These are phyloP conservation scores for Strongylocentrotus purpuratus DNA, from an alignment of 35 echinoderm and acorn worm species.

Conservation along the genomic window DNA sequence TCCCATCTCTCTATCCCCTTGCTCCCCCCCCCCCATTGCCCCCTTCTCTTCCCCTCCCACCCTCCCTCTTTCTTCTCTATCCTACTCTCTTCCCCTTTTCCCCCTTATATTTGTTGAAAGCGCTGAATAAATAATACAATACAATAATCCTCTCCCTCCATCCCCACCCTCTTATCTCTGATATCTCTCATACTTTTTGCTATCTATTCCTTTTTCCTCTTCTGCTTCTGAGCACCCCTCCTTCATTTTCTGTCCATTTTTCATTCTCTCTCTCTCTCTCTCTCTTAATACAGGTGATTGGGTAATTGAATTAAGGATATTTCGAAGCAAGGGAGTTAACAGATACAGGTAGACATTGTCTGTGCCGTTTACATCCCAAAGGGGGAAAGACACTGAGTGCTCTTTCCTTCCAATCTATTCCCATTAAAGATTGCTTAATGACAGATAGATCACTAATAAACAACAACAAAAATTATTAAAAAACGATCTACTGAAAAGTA, in stretches of 20 bases:
- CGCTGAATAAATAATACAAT: no score
- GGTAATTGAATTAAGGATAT: not conserved
- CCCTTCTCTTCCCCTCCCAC: not conserved
- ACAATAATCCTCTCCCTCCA: not conserved
- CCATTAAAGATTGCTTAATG: not conserved
- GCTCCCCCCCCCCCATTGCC: not conserved
- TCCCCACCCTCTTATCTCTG: not conserved
- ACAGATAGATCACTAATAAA: not conserved
- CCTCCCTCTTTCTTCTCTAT: not conserved
- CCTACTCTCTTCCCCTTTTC: not conserved
- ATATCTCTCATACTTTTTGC: not conserved
- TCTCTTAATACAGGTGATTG: not conserved
- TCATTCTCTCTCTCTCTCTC: not conserved
- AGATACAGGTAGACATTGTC: slow-evolving; percentile 10
- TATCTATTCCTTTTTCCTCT: not conserved
- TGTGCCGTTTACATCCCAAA: not conserved
- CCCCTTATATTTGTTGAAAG: not conserved
- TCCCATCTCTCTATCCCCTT: not conserved
- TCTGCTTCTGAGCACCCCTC: no score
- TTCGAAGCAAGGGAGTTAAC: not conserved
- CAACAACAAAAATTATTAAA: not conserved
- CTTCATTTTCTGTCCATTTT: not conserved
- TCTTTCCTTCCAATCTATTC: not conserved
- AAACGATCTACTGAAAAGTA: no score
- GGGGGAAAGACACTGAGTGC: not conserved